phyloP scores from a whole-genome alignment of 2,888 invertebrate genomes.

The Andrena trimmerana region DNA sequence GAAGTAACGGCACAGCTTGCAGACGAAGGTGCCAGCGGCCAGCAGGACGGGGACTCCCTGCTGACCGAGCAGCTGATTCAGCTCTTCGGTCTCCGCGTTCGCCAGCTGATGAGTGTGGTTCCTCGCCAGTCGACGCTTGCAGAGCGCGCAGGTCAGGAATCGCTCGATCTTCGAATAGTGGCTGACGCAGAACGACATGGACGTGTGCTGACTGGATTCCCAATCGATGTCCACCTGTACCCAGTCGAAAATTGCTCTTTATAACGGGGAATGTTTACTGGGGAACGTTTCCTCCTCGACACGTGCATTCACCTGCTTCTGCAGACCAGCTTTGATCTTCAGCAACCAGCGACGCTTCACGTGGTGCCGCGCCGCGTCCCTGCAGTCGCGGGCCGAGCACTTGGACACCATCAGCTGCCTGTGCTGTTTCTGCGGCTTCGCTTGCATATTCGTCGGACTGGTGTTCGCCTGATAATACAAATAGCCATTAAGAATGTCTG shows the following conservation, averaged over 20 bases:
- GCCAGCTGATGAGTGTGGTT: slow-evolving; percentile 91
- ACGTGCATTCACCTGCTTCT: slow-evolving; percentile 77
- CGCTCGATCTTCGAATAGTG: slow-evolving; percentile 91
- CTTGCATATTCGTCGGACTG: slow-evolving; percentile 82
- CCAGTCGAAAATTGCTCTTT: neutral
- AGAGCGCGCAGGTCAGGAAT: slow-evolving; percentile 91
- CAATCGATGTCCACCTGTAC: slow-evolving; percentile 84
- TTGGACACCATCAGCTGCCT: slow-evolving; percentile 81
- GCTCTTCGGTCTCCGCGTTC: slow-evolving; percentile 86
- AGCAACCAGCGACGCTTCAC: slow-evolving; percentile 84
- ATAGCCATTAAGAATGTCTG: neutral
- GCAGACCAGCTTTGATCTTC: slow-evolving; percentile 82
- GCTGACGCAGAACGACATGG: slow-evolving; percentile 86
- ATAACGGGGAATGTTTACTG: neutral
- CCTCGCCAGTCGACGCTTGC: slow-evolving; percentile 91
- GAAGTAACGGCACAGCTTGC: slow-evolving; percentile 93
- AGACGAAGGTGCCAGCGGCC: slow-evolving; percentile 90
- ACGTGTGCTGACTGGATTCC: slow-evolving; percentile 84
- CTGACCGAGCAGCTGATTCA: slow-evolving; percentile 86
- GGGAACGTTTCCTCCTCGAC: neutral
- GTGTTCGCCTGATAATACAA: slow-evolving; percentile 78
- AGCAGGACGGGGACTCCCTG: slow-evolving; percentile 90
- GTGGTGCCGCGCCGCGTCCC: slow-evolving; percentile 82
- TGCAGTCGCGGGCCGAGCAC: slow-evolving; percentile 82
- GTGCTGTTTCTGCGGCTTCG: slow-evolving; percentile 82